Base-by-base conservation (phyloP, 1,140 invertebrate species). In the Acarapis woodi region DNA sequence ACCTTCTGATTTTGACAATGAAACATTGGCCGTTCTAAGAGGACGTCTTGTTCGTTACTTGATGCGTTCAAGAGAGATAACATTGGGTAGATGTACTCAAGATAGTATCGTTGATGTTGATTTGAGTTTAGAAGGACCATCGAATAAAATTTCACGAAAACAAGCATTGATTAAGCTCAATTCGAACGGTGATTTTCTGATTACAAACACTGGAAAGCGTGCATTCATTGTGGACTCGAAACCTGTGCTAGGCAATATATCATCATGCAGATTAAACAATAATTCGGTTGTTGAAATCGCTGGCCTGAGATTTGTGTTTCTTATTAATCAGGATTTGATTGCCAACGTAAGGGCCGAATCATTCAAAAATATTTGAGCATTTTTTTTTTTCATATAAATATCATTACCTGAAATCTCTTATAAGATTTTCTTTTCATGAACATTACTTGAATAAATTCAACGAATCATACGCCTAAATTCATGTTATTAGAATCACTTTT, bases 201-300 rank as follows among this genome's bases (percentile, higher is more conserved):
- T 96, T 38, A 70, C 73, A 3, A 93, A 88, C 40, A 78, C 90
- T 53, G 87, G 85, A n/a, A 88, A 88, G 51, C 55, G 85, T 42
- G 71, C 82, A 0, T 76, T 94, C 44, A 87, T 77, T 54, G 74
- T 96, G 3, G 82, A 96, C 53, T 80, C 83, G 3, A 67, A 73
- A 45, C 78, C 82, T 1, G 66, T 94, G 32, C 58, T 83, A 2
- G 24, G 34, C 5, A 63, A 66, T 30, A 78, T 77, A 15, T 83
- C 83, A 61, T 68, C 29, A 33, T 50, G 52, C 19, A 72, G 77
- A 46, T 60, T 94, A 2, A 74, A 73, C 44, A 75, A 93, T 53
- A 90, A 93, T 56, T 79, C 78, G 43, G 75, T 93, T 3, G 71
- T 97, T 40, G 83, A 94, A 70, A 77, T 88, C 48, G 70, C 76